Evolutionary conservation across 2,888 invertebrate species (phyloP).

Genomic region (Pteria penguin): DNA sequence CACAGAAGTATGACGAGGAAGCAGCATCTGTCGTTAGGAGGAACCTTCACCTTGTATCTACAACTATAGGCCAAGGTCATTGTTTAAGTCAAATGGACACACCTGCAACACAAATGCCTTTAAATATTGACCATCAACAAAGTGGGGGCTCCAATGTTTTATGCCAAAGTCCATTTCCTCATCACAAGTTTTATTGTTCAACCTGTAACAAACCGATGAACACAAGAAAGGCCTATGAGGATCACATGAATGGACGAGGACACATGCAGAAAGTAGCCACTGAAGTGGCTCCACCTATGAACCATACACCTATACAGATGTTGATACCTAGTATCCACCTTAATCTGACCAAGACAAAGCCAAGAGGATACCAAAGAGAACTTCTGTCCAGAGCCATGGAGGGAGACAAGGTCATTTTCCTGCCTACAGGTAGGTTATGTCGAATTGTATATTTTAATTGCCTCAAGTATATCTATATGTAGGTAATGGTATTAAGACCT

Average conservation of each 20-base stretch:
- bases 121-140: not conserved
- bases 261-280: constrained; percentile 60
- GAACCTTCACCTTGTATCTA: not conserved
- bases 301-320: constrained; percentile 28
- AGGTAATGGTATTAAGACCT: no score
- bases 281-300: constrained; percentile 49
- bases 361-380: constrained; percentile 71
- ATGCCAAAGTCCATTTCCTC: constrained; percentile 38
- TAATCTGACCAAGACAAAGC: constrained; percentile 48
- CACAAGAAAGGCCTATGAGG: constrained; percentile 55
- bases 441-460: no score
- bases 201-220: constrained; percentile 63
- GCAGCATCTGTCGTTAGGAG: not conserved
- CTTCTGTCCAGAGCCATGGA: constrained; percentile 66
- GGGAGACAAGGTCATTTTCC: constrained; percentile 66
- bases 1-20: not conserved
- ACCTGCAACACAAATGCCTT: not conserved
- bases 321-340: constrained; percentile 12
- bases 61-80: not conserved
- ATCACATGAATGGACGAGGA: constrained; percentile 59
- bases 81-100: not conserved
- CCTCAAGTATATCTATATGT: no score
- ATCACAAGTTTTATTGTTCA: constrained; percentile 53
- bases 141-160: not conserved
- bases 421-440: constrained; percentile 73